Base-by-base conservation (phyloP, 2,113 vertebrate genomes). In the Notiomystis cincta region DNA sequence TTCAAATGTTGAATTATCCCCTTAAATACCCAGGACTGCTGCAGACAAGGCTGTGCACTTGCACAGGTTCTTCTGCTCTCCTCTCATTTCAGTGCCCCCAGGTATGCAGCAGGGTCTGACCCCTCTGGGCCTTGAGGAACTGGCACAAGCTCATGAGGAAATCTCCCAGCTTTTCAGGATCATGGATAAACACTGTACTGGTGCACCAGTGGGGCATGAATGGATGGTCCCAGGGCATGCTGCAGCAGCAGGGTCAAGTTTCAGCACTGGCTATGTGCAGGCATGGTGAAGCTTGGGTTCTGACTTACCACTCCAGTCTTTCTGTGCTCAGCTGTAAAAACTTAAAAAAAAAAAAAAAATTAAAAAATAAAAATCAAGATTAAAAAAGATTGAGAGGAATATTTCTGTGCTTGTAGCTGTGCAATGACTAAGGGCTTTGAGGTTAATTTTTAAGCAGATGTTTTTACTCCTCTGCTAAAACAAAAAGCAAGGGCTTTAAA, bases 81-180 rank as follows among this genome's bases (percentile, higher is more conserved):
- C 15, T 1, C 22, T 53, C 18, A 14, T 50, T 40, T 66, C 1
- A 0, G 15, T 47, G 44, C 4, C 30, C 11, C 9, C 2, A 3
- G 0, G 0, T 0, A 14, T 1, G 1, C 44, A 78, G 33, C 1
- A 2, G 47, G 18, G 28, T 47, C 15, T 42, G 70, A 71, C 8
- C 7, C 35, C 15, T 30, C 48, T 5, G 4, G 56, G 21, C 11
- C 57, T 37, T 2, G 35, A 82, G 23, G 44, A 64, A 20, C 0
- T 0, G 42, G 28, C 42, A 50, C 7, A 31, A 79, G 16, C 6
- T 4, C 11, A 28, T 2, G 27, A 3, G 7, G 61, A 30, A 42
- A 51, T 10, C 21, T 30, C 42, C 22, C 24, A 54, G 53, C 30
- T 80, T 60, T 47, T 10, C 20, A 24, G 40, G 27, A 7, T 38